Conservation (phyloP, 2,113 vertebrate species). For the Cavia porcellus region DNA sequence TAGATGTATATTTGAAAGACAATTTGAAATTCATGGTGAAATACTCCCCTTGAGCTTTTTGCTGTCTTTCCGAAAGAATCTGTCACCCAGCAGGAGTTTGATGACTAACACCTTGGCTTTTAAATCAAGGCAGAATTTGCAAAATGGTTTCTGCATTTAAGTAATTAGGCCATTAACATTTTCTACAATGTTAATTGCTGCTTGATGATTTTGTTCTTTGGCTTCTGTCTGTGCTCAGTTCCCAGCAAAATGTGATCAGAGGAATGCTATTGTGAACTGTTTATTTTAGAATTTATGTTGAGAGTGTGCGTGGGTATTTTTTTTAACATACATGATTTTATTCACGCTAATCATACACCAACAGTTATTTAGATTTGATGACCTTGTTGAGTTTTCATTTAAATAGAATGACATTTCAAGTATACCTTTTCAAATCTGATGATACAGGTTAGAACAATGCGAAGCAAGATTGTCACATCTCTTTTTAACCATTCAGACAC, state of each 20-base stretch:
- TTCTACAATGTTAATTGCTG: conserved; percentile 28
- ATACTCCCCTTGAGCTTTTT: neutral
- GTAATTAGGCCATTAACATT: conserved; percentile 59
- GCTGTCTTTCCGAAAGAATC: conserved; percentile 1
- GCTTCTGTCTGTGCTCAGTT: conserved; percentile 4
- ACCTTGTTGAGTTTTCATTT: neutral
- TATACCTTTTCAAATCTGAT: neutral
- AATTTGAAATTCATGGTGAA: neutral
- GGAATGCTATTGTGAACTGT: neutral
- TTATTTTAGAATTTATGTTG: neutral
- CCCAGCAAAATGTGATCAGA: conserved; percentile 22
- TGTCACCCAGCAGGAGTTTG: conserved; percentile 28
- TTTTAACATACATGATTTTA: neutral
- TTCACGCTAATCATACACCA: neutral
- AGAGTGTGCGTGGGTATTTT: neutral
- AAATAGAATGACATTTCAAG: neutral
- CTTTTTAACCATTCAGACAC: neutral
- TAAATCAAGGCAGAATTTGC: conserved; percentile 58
- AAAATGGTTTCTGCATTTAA: conserved; percentile 45
- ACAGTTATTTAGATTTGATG: neutral
- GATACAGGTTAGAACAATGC: neutral
- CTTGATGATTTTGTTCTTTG: conserved; percentile 21
- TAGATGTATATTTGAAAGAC: neutral
- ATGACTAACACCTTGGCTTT: conserved; percentile 48
- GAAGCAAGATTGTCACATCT: neutral